phyloP scores from a whole-genome alignment of 2,113 vertebrate genomes.

The Orcinus orca region DNA sequence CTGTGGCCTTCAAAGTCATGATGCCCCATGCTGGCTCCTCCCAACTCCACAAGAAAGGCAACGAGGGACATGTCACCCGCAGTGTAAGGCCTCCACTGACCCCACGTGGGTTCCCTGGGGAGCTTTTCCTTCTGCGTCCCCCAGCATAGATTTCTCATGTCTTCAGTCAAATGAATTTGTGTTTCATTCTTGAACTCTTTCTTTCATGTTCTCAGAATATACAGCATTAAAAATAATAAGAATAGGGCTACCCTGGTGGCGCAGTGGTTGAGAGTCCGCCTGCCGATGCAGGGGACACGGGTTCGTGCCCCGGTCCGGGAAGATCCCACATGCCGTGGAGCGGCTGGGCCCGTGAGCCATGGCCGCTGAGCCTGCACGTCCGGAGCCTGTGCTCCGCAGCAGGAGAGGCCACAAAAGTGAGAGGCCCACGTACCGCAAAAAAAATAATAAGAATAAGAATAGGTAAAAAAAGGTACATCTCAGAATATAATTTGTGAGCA shows the following conservation, averaged over 20 bases:
- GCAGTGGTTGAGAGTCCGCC: too few species aligned
- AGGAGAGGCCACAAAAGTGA: too few species aligned
- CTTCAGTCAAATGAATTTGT: background rate
- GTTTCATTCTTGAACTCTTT: background rate
- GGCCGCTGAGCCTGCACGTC: too few species aligned
- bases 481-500: conserved; percentile 11
- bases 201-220: background rate
- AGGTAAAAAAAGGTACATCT: background rate
- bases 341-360: too few species aligned
- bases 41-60: background rate
- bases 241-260: background rate
- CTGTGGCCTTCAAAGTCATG: conserved; percentile 56
- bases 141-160: background rate
- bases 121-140: background rate
- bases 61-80: background rate
- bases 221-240: background rate
- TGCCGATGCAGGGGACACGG: too few species aligned
- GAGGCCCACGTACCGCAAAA: too few species aligned
- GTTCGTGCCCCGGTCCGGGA: too few species aligned
- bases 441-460: background rate
- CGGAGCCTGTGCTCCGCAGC: too few species aligned
- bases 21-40: rapidly evolving
- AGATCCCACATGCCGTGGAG: too few species aligned
- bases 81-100: background rate
- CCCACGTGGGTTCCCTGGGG: rapidly evolving